Percentiles rank a stretch among this genome's conserved stretches.
Evolutionary conservation across 2,888 invertebrate species (phyloP).

Genomic region (Lacanobia oleracea): DNA sequence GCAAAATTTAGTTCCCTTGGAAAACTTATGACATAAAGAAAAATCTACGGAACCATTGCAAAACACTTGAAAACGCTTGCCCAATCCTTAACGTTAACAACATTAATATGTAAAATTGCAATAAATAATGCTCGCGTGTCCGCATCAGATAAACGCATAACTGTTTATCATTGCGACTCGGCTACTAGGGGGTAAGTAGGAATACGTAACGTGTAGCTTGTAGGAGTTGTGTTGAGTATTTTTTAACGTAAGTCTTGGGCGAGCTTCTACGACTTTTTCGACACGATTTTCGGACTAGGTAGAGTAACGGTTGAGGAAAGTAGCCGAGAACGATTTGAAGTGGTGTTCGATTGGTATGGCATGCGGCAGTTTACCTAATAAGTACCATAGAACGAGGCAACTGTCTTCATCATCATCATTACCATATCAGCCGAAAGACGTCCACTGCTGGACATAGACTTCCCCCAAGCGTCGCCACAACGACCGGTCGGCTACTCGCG

Average conservation of each 20-base stretch:
- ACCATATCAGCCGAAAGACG: too few species aligned
- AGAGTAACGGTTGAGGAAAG: too few species aligned
- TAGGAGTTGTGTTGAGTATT: constrained; percentile 13
- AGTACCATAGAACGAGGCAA: too few species aligned
- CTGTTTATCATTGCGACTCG: constrained; percentile 65
- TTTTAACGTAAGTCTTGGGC: constrained; percentile 7
- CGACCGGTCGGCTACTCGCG: too few species aligned
- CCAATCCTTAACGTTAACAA: constrained; percentile 60
- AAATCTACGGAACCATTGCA: constrained; percentile 46
- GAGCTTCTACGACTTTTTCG: not conserved
- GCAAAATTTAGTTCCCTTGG: too few species aligned
- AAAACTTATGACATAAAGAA: not conserved
- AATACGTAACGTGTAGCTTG: constrained; percentile 7
- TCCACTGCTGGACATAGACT: too few species aligned
- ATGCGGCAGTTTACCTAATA: too few species aligned
- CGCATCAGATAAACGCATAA: constrained; percentile 65
- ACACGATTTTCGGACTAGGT: too few species aligned
- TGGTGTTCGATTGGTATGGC: too few species aligned
- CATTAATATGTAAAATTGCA: constrained; percentile 71
- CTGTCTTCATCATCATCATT: too few species aligned
- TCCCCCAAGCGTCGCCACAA: too few species aligned
- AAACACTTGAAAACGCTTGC: constrained; percentile 31
- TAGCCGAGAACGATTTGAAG: too few species aligned
- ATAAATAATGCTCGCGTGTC: constrained; percentile 69
- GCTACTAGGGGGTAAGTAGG: constrained; percentile 49